phyloP scores from a whole-genome alignment of 2,113 vertebrate genomes.

The Ammodytes marinus region DNA sequence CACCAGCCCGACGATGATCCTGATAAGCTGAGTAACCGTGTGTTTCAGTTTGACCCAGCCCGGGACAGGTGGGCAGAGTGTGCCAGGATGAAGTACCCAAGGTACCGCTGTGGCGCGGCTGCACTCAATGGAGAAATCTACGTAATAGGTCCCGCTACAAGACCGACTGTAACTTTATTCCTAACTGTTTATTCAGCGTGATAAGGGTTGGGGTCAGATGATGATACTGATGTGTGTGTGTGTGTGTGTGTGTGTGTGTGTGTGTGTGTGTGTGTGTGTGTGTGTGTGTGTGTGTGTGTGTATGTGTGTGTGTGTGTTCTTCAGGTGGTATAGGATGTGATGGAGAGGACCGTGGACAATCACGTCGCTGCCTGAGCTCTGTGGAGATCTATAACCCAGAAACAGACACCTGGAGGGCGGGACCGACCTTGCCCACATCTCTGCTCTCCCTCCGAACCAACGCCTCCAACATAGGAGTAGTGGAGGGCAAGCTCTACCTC shows the following conservation, averaged over 20 bases:
- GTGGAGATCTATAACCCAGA: constrained; percentile 94
- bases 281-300: not conserved
- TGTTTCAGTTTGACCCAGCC: constrained; percentile 88
- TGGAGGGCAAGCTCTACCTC: constrained; percentile 91
- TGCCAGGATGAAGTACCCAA: constrained; percentile 89
- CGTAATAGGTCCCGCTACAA: constrained; percentile 87
- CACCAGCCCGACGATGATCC: constrained; percentile 92
- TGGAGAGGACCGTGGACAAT: constrained; percentile 90
- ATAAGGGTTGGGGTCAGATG: not conserved
- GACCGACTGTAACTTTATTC: not conserved
- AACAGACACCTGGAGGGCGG: constrained; percentile 90
- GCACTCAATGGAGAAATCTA: constrained; percentile 92
- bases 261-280: too few relatives aligned
- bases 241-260: constrained; percentile 9
- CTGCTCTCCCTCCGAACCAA: constrained; percentile 90
- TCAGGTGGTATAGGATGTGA: constrained; percentile 93
- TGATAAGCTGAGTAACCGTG: constrained; percentile 90
- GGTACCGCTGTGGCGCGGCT: constrained; percentile 91
- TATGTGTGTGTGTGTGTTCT: constrained; percentile 27
- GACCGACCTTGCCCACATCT: constrained; percentile 87
- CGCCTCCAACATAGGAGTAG: constrained; percentile 82
- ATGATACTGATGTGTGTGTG: too few relatives aligned
- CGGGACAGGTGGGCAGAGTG: constrained; percentile 89
- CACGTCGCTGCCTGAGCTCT: constrained; percentile 89
- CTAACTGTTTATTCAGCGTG: not conserved